Evolutionary conservation across 2,113 vertebrate genomes (phyloP).

Genomic region (Engystomops pustulosus): DNA sequence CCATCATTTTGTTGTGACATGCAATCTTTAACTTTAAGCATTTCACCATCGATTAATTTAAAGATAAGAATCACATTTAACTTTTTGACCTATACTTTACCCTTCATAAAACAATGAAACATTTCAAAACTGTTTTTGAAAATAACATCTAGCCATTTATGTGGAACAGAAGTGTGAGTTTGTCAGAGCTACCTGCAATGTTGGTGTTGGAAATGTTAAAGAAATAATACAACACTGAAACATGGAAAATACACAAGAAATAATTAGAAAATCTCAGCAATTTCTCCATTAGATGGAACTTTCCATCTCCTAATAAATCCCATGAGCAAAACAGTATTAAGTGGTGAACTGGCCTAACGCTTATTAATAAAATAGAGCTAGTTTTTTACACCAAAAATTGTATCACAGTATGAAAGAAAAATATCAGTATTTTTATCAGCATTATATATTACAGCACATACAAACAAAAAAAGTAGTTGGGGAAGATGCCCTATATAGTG

Average conservation of each 20-base stretch:
- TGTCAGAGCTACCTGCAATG: neutral
- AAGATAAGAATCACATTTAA: conserved; percentile 51
- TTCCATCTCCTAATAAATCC: too few species aligned
- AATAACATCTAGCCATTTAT: conserved; percentile 17
- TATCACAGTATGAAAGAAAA: too few species aligned
- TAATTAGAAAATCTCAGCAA: too few species aligned
- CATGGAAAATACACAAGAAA: neutral
- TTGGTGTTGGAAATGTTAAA: neutral
- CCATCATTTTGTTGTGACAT: conserved; percentile 58
- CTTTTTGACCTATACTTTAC: conserved; percentile 51
- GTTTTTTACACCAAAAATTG: too few species aligned
- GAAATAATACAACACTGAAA: neutral
- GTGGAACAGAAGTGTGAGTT: neutral
- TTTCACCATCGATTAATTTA: conserved; percentile 55
- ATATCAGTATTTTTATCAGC: too few species aligned
- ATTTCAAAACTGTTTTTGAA: conserved; percentile 33
- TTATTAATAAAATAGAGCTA: too few species aligned
- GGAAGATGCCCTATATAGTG: too few species aligned
- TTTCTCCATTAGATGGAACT: too few species aligned
- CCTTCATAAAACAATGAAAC: conserved; percentile 51
- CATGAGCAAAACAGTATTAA: too few species aligned
- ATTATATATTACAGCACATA: too few species aligned
- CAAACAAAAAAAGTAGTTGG: too few species aligned
- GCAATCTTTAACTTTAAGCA: conserved; percentile 58
- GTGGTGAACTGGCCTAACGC: too few species aligned